Conservation (phyloP, 2,113 vertebrate species). For the Poecilia latipinna region DNA sequence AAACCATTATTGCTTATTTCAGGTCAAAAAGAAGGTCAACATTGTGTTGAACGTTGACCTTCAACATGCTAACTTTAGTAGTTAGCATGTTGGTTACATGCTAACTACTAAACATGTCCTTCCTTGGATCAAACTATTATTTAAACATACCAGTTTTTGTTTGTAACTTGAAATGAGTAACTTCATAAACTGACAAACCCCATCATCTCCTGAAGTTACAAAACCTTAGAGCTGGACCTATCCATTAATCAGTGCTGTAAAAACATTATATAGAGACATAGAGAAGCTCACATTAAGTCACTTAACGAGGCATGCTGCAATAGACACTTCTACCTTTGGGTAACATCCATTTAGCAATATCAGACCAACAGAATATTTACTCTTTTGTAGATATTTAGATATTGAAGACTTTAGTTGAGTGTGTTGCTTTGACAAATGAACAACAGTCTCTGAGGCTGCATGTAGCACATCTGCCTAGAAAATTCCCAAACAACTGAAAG, state of each 20-base stretch:
- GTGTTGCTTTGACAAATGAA: not conserved
- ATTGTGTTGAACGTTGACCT: too few relatives aligned
- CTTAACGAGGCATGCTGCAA: not conserved
- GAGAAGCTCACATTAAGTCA: not conserved
- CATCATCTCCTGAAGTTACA: not conserved
- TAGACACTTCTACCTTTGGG: not conserved
- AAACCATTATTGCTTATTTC: too few relatives aligned
- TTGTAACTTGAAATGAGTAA: not conserved
- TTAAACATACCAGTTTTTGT: not conserved
- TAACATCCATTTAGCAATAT: slow-evolving; percentile 41
- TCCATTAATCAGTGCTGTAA: not conserved
- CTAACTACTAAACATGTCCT: too few relatives aligned
- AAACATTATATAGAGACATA: not conserved
- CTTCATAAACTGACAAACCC: not conserved
- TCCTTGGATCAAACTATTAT: too few relatives aligned
- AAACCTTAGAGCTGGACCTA: not conserved
- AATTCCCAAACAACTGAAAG: too few relatives aligned
- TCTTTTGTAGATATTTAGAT: not conserved
- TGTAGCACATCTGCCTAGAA: too few relatives aligned
- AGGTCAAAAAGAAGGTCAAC: too few relatives aligned
- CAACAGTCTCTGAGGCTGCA: not conserved
- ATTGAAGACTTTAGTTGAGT: not conserved
- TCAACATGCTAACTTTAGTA: too few relatives aligned
- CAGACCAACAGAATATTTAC: too few relatives aligned
- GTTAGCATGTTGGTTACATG: too few relatives aligned